Conservation (phyloP, 2,888 invertebrate genomes). For the Hipparchia sbordonii region DNA sequence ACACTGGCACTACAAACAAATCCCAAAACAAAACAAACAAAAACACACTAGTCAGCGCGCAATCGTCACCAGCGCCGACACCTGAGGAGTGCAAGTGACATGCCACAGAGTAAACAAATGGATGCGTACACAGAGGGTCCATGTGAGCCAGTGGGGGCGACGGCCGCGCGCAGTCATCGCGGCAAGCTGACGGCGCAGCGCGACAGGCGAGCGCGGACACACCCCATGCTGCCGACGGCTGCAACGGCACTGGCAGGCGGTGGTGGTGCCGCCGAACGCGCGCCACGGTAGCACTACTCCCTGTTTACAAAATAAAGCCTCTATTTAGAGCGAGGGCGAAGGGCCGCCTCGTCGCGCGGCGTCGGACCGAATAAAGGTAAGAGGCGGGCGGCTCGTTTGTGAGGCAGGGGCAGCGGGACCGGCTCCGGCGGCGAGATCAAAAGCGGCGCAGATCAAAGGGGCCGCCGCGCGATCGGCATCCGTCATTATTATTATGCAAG, state of each 20-base stretch:
- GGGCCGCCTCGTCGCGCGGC: conserved; percentile 75
- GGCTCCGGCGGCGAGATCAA: conserved; percentile 81
- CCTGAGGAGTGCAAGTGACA: conserved; percentile 18
- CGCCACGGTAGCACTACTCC: conserved; percentile 73
- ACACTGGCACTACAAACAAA: conserved; percentile 5
- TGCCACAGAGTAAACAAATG: conserved; percentile 44
- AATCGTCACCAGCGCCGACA: conserved; percentile 13
- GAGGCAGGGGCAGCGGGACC: conserved; percentile 77
- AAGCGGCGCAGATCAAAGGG: conserved; percentile 79
- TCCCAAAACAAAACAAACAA: conserved; percentile 21
- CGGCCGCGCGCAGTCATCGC: conserved; percentile 51
- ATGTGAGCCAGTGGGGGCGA: conserved; percentile 60
- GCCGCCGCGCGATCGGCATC: conserved; percentile 83
- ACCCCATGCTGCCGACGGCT: conserved; percentile 74
- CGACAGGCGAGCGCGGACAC: conserved; percentile 52
- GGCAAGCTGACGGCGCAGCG: conserved; percentile 45
- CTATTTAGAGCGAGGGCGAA: conserved; percentile 80
- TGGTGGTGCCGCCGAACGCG: conserved; percentile 46
- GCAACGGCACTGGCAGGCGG: conserved; percentile 52
- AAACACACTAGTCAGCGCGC: conserved; percentile 19
- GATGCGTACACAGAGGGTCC: conserved; percentile 76
- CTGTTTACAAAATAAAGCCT: conserved; percentile 82
- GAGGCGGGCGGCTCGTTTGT: conserved; percentile 77
- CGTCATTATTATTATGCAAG: conserved; percentile 84
- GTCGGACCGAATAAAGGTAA: conserved; percentile 81